Percentiles rank a stretch among this genome's conserved stretches.
Conservation (phyloP, 1,140 invertebrate genomes). For the Pseudomyrmex pallidus region DNA sequence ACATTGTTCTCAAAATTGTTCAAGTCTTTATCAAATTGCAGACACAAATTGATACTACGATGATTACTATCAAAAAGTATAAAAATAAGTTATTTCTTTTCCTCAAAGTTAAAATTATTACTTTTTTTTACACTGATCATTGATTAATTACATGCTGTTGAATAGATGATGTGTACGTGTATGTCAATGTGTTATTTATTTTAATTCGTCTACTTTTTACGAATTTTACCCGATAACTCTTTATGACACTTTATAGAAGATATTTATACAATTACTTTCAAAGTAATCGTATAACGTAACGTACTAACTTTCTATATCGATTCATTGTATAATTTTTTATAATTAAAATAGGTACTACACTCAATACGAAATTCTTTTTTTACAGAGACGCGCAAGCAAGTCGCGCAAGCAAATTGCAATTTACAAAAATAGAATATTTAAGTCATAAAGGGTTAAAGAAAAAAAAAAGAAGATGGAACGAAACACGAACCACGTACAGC, state of each 20-base stretch:
- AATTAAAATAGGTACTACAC: too few species aligned
- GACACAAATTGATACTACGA: too few species aligned
- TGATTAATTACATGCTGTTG: background rate
- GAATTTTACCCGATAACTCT: background rate
- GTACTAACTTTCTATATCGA: constrained; percentile 24
- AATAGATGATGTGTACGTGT: background rate
- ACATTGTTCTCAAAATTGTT: too few species aligned
- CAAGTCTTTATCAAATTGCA: too few species aligned
- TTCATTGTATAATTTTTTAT: constrained; percentile 23
- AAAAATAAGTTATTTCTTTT: background rate
- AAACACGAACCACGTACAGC: background rate
- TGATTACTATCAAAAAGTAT: background rate
- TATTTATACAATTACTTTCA: constrained; percentile 29
- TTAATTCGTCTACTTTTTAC: constrained; percentile 40
- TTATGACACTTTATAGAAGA: constrained; percentile 30
- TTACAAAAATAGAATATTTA: background rate
- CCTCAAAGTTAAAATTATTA: background rate
- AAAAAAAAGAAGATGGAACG: background rate
- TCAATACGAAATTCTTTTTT: constrained; percentile 1
- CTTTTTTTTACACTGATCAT: background rate
- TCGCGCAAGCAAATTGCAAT: background rate
- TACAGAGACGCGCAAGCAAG: background rate
- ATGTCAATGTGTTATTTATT: background rate
- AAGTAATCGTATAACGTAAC: constrained; percentile 7
- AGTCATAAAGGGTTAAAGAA: constrained; percentile 7